phyloP scores from a whole-genome alignment of 1,140 invertebrate genomes.

The Trachymyrmex septentrionalis region DNA sequence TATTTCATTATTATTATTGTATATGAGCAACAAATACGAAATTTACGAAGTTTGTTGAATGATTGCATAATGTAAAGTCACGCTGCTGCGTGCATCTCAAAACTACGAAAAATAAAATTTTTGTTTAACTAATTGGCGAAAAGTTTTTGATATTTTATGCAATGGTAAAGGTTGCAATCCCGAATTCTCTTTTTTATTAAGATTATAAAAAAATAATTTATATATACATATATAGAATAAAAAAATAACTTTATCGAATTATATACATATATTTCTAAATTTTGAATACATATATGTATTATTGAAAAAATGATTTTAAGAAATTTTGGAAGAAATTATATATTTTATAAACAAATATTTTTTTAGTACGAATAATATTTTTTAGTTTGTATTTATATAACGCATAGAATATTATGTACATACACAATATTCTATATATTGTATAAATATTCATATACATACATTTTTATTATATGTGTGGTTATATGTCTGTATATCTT shows the following conservation, averaged over 20 bases:
- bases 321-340: not conserved
- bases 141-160: not conserved
- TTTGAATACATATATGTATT: not conserved
- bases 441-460: not conserved
- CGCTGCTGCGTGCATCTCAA: conserved; percentile 25
- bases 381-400: not conserved
- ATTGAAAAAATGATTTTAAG: not conserved
- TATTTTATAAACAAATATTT: not conserved
- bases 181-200: conserved; percentile 25
- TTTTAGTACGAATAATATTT: too few species aligned
- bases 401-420: conserved; percentile 18
- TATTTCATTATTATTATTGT: conserved; percentile 9
- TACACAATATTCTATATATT: not conserved
- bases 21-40: conserved; percentile 23
- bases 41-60: conserved; percentile 15
- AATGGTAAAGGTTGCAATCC: not conserved
- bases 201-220: not conserved
- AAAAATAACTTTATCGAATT: not conserved
- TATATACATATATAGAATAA: not conserved
- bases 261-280: not conserved
- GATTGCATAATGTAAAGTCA: conserved; percentile 57
- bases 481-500: too few species aligned
- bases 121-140: conserved; percentile 34
- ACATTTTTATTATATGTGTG: too few species aligned
- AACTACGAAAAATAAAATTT: conserved; percentile 68